These are phyloP conservation scores for Syngnathus rostellatus DNA, from an alignment of 2,797 vertebrate genomes.

Conservation along the genomic window DNA sequence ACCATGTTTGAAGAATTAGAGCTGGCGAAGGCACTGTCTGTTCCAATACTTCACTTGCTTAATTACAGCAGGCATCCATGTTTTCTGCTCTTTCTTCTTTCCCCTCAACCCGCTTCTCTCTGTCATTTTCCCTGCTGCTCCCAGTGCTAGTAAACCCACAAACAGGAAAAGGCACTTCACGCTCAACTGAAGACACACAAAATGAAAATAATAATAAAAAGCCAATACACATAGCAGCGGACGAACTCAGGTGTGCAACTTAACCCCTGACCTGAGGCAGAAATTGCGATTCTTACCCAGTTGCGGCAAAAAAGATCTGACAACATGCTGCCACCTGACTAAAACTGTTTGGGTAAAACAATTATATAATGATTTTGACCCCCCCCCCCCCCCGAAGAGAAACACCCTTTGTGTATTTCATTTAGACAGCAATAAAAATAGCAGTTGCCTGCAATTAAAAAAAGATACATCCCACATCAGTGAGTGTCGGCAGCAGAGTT, in stretches of 20 bases:
- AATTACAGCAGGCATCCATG: constrained; percentile 65
- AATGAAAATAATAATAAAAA: constrained; percentile 67
- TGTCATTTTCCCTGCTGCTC: constrained; percentile 26
- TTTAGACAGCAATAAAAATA: constrained; percentile 3
- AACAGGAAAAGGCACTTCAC: constrained; percentile 77
- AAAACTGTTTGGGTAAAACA: not conserved
- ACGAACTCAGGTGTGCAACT: not conserved
- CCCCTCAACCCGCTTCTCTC: not conserved
- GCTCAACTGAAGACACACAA: constrained; percentile 73
- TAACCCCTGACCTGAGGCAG: not conserved
- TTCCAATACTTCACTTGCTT: constrained; percentile 67
- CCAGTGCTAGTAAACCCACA: constrained; percentile 67
- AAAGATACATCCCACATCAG: not conserved
- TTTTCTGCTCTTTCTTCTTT: constrained; percentile 51
- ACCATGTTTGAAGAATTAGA: constrained; percentile 70
- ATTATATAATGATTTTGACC: not conserved
- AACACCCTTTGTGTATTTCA: not conserved
- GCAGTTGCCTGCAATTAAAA: not conserved
- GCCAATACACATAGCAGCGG: constrained; percentile 20
- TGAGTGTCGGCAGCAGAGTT: not conserved
- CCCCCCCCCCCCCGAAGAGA: not conserved
- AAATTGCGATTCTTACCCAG: not conserved
- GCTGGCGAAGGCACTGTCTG: constrained; percentile 58
- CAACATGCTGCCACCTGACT: too few species aligned
- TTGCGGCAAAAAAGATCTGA: not conserved